Conservation (phyloP, 2,797 vertebrate genomes). For the Poeciliopsis presidionis region DNA sequence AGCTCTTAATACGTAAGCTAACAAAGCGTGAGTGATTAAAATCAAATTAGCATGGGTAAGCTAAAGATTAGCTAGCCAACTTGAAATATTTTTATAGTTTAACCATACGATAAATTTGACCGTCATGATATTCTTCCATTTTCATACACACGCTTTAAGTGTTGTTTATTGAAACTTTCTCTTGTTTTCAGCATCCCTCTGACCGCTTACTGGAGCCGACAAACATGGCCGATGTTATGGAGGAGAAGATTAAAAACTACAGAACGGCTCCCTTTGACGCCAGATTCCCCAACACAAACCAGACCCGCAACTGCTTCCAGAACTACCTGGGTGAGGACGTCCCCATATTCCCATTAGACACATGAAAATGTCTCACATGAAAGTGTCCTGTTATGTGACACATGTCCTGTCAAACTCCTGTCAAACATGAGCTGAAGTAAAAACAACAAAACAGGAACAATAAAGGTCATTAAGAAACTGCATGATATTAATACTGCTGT, state of each 20-base stretch:
- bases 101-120: neutral
- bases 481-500: neutral
- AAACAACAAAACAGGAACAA: neutral
- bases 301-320: conserved; percentile 86
- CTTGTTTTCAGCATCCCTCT: conserved; percentile 1
- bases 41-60: neutral
- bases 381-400: too few relatives aligned
- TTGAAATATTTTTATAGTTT: too few relatives aligned
- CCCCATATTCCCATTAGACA: neutral
- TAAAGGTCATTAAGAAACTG: neutral
- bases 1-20: neutral
- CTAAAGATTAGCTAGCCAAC: neutral
- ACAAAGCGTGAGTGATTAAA: neutral
- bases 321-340: conserved; percentile 82
- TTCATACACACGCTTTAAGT: neutral
- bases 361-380: neutral
- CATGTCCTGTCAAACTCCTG: neutral
- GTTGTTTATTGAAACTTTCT: neutral
- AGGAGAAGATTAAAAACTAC: conserved; percentile 82
- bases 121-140: neutral
- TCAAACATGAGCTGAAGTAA: neutral
- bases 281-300: conserved; percentile 86
- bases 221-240: conserved; percentile 76
- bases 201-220: neutral
- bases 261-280: conserved; percentile 85